A percentile compares a stretch with the other conserved stretches of the same genome.
These are phyloP conservation scores for Palaemon carinicauda DNA, from an alignment of 1,140 invertebrate genomes.

Conservation along the genomic window DNA sequence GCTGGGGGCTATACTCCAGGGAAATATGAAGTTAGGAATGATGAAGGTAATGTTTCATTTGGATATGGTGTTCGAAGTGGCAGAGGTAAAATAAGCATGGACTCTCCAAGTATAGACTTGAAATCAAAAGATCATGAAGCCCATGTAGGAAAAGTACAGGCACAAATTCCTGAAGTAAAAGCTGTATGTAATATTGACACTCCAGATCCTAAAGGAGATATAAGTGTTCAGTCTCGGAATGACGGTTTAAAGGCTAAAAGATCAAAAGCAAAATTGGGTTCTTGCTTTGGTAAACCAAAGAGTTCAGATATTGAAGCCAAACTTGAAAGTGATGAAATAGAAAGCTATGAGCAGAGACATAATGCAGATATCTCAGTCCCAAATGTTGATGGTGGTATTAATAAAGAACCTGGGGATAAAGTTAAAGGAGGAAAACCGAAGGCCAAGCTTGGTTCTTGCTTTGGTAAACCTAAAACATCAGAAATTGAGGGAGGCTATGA, in stretches of 20 bases:
- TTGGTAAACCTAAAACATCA: slow-evolving; percentile 41
- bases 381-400: neutral
- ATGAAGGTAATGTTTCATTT: neutral
- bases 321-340: neutral
- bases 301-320: neutral
- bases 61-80: no score
- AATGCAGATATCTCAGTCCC: neutral
- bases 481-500: slow-evolving; percentile 37
- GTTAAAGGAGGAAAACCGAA: neutral
- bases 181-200: neutral
- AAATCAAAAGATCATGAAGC: no score
- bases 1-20: neutral
- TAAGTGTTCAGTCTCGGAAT: neutral
- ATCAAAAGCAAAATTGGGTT: neutral
- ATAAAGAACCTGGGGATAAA: neutral
- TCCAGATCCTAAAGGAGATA: neutral
- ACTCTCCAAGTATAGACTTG: no score
- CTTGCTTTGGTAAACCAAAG: neutral
- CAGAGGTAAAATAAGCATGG: no score
- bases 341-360: no score
- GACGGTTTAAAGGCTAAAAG: neutral
- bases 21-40: no score
- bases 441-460: slow-evolving; percentile 40
- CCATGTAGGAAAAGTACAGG: no score
- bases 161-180: neutral